phyloP scores from a whole-genome alignment of 2,113 vertebrate genomes.

The Silurus asotus region DNA sequence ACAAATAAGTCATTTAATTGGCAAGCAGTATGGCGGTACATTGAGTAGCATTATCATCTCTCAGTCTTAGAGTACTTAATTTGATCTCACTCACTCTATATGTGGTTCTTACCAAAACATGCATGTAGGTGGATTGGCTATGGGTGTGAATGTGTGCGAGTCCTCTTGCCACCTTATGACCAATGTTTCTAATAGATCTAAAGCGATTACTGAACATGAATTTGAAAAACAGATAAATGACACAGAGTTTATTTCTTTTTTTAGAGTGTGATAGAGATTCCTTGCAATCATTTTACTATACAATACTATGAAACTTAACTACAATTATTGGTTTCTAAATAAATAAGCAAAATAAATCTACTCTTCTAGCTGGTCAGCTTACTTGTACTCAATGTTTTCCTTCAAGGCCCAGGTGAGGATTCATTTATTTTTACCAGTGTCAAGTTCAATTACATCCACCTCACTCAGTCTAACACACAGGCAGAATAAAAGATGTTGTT shows the following conservation, averaged over 20 bases:
- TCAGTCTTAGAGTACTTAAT: neutral
- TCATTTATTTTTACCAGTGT: constrained; percentile 43
- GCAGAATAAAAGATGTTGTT: constrained; percentile 20
- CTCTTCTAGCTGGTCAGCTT: neutral
- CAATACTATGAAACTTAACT: too few relatives aligned
- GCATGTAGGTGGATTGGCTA: neutral
- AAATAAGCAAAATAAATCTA: neutral
- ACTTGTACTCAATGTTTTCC: neutral
- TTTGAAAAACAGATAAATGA: neutral
- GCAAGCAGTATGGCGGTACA: neutral
- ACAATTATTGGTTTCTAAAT: neutral
- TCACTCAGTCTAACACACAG: constrained; percentile 22
- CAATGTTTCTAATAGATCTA: neutral
- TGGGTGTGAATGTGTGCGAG: neutral
- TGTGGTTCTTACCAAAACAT: neutral
- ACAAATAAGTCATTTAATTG: neutral
- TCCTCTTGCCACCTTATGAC: neutral
- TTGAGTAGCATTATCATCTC: neutral
- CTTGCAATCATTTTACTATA: too few relatives aligned
- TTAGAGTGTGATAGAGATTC: too few relatives aligned
- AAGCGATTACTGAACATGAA: neutral
- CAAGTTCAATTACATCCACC: constrained; percentile 43
- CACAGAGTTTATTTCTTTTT: too few relatives aligned
- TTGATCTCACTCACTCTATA: too few relatives aligned
- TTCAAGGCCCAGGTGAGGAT: constrained; percentile 23